Evolutionary conservation across 2,888 invertebrate species (phyloP), one percentile per base, ranked within the genome.

Genomic region (Phalera bucephala): DNA sequence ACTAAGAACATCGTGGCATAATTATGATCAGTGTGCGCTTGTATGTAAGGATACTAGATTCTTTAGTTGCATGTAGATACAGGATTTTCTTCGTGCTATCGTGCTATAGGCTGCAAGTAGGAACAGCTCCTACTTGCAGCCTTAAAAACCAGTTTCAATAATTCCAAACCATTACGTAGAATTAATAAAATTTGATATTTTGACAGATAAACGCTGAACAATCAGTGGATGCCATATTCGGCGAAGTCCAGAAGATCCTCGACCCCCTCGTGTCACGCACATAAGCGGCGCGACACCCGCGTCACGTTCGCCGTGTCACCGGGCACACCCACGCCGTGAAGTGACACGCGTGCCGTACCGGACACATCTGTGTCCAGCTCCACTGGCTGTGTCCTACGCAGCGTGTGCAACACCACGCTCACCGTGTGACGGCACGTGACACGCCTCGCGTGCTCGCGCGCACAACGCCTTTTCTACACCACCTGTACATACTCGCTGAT

Each of bases 171-270:
- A 17, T 5, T 17, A 17, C 3, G 17, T 17, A 3, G 17, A 5
- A 17, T 17, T 17, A 17, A 3, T 14, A 27, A 27, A 29, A 29
- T 17, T 29, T 22, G n/a, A n/a, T 8, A 29, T 29, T 2, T 17
- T 68, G 91, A 1, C 82, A 97, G 96, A 95, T 98, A 69, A 92
- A 95, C 64, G 97, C 96, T 0, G 96, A 97, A 73, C 92, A 93
- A 35, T 62, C 87, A 0, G 93, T 95, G 0, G 95, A 97, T 34
- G 92, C 91, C 5, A 95, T 98, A 64, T 98, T 97, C 73, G 76
- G 61, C 0, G 93, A 96, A 65, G 95, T 95, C 15, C 81, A 89
- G 45, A 69, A 75, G 27, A 85, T 91, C 42, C 78, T 95, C 35
- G 93, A 94, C 69, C 91, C 90, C 2, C 51, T 91, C 35, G 64